Evolutionary conservation across 2,113 vertebrate genomes (phyloP), one percentile per base, ranked within the genome.

Genomic region (Lepisosteus osseus): DNA sequence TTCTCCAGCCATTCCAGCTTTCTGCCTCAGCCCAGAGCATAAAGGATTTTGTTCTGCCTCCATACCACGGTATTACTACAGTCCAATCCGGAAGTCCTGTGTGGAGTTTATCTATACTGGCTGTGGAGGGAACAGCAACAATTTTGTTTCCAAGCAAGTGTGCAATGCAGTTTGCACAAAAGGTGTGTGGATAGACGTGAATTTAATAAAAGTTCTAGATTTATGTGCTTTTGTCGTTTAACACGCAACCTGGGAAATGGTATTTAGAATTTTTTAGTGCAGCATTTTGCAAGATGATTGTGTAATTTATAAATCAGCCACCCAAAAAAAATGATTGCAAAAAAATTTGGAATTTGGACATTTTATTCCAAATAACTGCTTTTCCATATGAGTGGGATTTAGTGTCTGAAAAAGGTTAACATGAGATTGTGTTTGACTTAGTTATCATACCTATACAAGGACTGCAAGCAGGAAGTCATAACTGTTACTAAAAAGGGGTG

Each of bases 101-200:
- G 87, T 94, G 73, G 72, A 90, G 79, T 99, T 99, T 72, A 76
- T 41, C 12, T 99, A 97, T 4, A 91, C 93, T 0, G 97, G 95
- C 76, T 98, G 96, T 11, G 95, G 96, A 6, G 95, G 96, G 41
- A 98, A 95, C 81, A 86, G 86, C 75, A 99, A 99, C 82, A 99
- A 99, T 84, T 99, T 99, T 0, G 77, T 90, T 73, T 90, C 81
- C 1, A 81, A 80, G 70, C 73, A 69, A 0, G 87, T 78, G 68
- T 98, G 97, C 79, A 81, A 81, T 69, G 88, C 80, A 0, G 88
- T 91, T 74, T 99, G 97, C 70, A 42, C 59, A 17, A 91, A 89
- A 91, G 92, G 94, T 95, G 87, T 72, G 83, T 29, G 55, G 57
- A 62, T 6, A 17, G 15, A 41, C 56, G 47, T 44, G 54, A 43